Conservation (phyloP, 2,113 vertebrate species). For the Cavia aperea region DNA sequence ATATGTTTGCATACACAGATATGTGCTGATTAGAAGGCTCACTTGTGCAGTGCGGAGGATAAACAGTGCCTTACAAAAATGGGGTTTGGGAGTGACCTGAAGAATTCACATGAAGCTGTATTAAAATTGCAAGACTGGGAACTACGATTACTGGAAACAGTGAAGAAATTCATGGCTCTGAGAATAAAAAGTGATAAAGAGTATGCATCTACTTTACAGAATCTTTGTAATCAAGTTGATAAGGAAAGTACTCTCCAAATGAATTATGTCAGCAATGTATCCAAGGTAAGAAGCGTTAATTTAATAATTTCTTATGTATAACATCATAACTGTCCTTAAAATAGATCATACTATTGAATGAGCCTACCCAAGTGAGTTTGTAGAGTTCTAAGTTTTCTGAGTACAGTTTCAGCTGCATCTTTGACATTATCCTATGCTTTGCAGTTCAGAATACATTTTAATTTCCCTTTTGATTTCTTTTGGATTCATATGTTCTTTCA, state of each 20-base stretch:
- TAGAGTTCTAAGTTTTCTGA: not conserved
- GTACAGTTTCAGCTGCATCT: not conserved
- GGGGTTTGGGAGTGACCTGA: constrained; percentile 96
- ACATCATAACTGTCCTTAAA: constrained; percentile 17
- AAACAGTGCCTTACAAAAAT: constrained; percentile 84
- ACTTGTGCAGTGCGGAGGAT: constrained; percentile 62
- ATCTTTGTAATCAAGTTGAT: constrained; percentile 94
- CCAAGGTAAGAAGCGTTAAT: constrained; percentile 83
- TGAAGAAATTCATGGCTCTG: constrained; percentile 96
- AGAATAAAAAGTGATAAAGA: constrained; percentile 98
- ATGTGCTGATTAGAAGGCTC: constrained; percentile 77
- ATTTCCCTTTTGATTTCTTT: not conserved
- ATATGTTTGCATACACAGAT: constrained; percentile 69
- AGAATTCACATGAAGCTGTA: constrained; percentile 93
- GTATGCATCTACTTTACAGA: constrained; percentile 92
- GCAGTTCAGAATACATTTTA: not conserved
- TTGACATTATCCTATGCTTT: not conserved
- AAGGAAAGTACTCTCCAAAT: constrained; percentile 86
- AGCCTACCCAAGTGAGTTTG: not conserved
- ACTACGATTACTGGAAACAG: constrained; percentile 91
- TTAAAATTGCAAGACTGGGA: constrained; percentile 98
- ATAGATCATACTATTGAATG: not conserved
- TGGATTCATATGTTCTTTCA: not conserved
- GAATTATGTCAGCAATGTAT: constrained; percentile 93
- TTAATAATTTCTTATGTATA: constrained; percentile 35